These are phyloP conservation scores for Lasiommata megera DNA, from an alignment of 2,888 invertebrate species.

Conservation along the genomic window DNA sequence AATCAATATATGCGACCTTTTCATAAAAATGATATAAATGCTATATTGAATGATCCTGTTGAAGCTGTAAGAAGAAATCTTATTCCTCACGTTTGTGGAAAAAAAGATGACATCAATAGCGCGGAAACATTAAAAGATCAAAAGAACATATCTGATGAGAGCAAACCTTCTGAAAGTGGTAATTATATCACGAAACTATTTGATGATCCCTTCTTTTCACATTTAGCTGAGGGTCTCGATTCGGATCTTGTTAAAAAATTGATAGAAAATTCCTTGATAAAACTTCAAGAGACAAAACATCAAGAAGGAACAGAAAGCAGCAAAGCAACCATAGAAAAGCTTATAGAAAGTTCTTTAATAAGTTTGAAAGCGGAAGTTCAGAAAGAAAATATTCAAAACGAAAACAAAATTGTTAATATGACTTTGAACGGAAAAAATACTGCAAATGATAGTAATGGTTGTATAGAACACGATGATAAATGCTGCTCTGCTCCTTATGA, in stretches of 20 bases:
- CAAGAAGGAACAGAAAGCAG: constrained; percentile 70
- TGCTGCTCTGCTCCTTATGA: constrained; percentile 88
- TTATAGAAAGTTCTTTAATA: constrained; percentile 74
- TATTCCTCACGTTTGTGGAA: constrained; percentile 89
- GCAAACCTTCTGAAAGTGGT: constrained; percentile 53
- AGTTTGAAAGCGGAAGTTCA: constrained; percentile 63
- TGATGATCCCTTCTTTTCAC: constrained; percentile 84
- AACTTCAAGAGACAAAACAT: constrained; percentile 77
- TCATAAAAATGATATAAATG: constrained; percentile 66
- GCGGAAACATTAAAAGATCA: constrained; percentile 30
- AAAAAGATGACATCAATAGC: constrained; percentile 53
- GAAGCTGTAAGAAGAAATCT: constrained; percentile 88
- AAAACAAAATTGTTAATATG: constrained; percentile 44
- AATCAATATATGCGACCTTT: constrained; percentile 35
- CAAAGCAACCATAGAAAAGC: constrained; percentile 72
- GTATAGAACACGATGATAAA: constrained; percentile 72
- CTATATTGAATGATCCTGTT: constrained; percentile 86
- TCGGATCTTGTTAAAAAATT: constrained; percentile 83
- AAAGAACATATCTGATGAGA: constrained; percentile 30
- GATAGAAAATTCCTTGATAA: constrained; percentile 85
- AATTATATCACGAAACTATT: constrained; percentile 82
- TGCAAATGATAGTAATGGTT: constrained; percentile 45
- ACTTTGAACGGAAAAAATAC: constrained; percentile 39
- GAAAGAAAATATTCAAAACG: constrained; percentile 47
- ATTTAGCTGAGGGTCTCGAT: constrained; percentile 83